Percentiles rank a stretch among this genome's conserved stretches.
Evolutionary conservation across 2,113 vertebrate genomes (phyloP).

Genomic region (Rhabdornis inornatus): DNA sequence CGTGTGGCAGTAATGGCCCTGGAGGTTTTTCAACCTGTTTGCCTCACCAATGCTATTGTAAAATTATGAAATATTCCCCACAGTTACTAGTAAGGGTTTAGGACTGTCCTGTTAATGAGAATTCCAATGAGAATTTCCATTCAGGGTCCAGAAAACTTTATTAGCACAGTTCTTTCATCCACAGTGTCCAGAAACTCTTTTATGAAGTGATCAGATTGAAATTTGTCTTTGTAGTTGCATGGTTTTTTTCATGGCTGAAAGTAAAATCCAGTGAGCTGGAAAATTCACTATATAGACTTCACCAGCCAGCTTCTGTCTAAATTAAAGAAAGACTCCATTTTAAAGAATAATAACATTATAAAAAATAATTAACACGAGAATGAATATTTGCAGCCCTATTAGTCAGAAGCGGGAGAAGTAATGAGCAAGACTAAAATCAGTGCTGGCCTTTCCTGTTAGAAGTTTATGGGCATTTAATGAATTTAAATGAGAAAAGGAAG

Average conservation of each 20-base stretch:
- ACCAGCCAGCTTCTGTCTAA: neutral
- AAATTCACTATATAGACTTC: neutral
- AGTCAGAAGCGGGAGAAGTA: neutral
- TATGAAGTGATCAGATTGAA: neutral
- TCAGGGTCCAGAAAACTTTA: neutral
- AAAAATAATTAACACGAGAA: neutral
- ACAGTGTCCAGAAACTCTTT: neutral
- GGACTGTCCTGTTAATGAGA: neutral
- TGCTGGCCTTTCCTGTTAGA: neutral
- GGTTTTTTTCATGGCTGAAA: neutral
- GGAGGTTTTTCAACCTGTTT: neutral
- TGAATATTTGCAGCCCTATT: neutral
- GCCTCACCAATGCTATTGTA: neutral
- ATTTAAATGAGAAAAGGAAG: neutral
- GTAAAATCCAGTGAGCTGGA: neutral
- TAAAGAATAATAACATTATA: neutral
- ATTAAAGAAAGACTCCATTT: neutral
- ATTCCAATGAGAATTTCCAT: neutral
- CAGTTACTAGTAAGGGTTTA: neutral
- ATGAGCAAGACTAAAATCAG: neutral
- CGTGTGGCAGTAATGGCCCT: neutral
- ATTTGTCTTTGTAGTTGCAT: neutral
- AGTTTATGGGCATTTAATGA: neutral
- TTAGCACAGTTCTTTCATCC: neutral
- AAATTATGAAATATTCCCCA: neutral